These are phyloP conservation scores for Lamellibrachia satsuma DNA, from an alignment of 2,888 invertebrate species.

Conservation along the genomic window DNA sequence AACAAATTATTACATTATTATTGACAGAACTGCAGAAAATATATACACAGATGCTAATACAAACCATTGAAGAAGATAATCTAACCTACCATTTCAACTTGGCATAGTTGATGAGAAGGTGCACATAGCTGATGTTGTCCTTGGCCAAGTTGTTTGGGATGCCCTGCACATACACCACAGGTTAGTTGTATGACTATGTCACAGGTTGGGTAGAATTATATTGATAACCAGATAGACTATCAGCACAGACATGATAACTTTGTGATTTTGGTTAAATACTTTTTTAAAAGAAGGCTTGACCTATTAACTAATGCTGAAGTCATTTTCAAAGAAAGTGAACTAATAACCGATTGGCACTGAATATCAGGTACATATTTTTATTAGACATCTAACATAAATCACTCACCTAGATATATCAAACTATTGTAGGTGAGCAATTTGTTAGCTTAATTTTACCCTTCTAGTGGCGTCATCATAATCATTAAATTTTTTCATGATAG, in stretches of 20 bases:
- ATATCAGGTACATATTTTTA: background rate
- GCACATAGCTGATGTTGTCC: background rate
- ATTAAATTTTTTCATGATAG: no score
- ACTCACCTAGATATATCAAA: background rate
- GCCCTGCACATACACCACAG: background rate
- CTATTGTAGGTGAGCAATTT: no score
- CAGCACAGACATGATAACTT: background rate
- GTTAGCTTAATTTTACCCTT: no score
- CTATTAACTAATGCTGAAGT: background rate
- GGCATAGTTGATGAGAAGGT: background rate
- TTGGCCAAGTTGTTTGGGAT: background rate
- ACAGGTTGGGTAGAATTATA: background rate
- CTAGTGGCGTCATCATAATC: no score
- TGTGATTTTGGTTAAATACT: no score
- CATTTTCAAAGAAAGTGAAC: background rate
- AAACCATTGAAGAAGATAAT: background rate
- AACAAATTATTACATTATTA: background rate
- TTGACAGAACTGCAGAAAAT: no score
- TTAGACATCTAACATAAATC: background rate
- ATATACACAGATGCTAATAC: background rate
- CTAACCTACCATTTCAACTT: background rate
- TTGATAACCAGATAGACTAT: background rate
- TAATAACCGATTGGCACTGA: background rate
- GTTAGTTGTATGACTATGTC: background rate
- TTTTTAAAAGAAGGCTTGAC: background rate